These are phyloP conservation scores for Caenorhabditis wallacei DNA, from an alignment of 2,888 invertebrate genomes.

Conservation along the genomic window DNA sequence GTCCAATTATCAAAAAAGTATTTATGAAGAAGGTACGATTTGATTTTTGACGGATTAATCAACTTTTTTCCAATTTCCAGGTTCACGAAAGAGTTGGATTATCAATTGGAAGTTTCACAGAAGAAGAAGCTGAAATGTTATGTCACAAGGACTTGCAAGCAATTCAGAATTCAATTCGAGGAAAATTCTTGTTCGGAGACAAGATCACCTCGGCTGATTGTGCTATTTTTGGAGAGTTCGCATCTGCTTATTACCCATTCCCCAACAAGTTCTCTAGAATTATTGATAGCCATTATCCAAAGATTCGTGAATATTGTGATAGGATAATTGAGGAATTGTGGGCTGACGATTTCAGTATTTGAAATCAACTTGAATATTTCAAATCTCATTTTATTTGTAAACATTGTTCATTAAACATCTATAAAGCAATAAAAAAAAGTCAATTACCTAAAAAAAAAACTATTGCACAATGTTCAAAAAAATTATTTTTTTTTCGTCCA, in stretches of 20 bases:
- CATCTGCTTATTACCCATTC: slow-evolving; percentile 72
- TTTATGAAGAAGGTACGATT: slow-evolving; percentile 37
- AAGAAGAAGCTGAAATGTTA: slow-evolving; percentile 52
- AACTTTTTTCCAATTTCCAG: neutral
- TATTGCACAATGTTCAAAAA: too few species aligned
- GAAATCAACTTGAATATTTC: neutral
- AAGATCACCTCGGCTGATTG: slow-evolving; percentile 88
- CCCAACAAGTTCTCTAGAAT: slow-evolving; percentile 22
- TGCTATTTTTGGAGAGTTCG: slow-evolving; percentile 79
- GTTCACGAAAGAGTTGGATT: slow-evolving; percentile 29
- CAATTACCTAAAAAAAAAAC: too few species aligned
- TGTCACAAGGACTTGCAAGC: slow-evolving; percentile 90
- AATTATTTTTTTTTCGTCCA: too few species aligned
- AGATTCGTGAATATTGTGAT: slow-evolving; percentile 46
- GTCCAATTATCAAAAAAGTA: slow-evolving; percentile 24
- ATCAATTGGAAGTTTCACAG: slow-evolving; percentile 52
- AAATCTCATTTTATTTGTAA: neutral
- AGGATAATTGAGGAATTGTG: slow-evolving; percentile 43
- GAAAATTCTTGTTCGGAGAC: slow-evolving; percentile 96
- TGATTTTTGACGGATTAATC: too few species aligned
- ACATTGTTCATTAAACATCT: too few species aligned
- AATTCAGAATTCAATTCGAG: slow-evolving; percentile 92
- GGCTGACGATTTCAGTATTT: slow-evolving; percentile 50
- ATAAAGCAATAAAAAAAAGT: too few species aligned
- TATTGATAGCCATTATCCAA: slow-evolving; percentile 45